These are phyloP conservation scores for Sebastes hopkinsi DNA, from an alignment of 2,797 vertebrate genomes.

Conservation along the genomic window DNA sequence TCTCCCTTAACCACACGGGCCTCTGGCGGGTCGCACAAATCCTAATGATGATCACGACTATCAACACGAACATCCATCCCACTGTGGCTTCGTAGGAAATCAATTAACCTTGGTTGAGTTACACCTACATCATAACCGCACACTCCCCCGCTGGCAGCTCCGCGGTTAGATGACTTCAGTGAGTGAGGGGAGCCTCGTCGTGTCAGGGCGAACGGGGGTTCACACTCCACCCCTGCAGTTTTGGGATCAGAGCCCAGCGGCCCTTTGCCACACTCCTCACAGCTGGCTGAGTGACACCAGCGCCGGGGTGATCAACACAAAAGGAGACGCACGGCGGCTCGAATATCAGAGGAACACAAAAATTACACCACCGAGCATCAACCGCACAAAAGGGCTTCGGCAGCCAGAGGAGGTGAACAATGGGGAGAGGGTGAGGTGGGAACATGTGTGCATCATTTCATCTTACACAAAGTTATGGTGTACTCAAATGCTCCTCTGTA, in stretches of 20 bases:
- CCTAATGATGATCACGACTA: slow-evolving; percentile 47
- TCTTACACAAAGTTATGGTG: not conserved
- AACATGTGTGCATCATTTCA: not conserved
- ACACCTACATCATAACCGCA: slow-evolving; percentile 41
- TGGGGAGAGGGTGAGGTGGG: not conserved
- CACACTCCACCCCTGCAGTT: slow-evolving; percentile 47
- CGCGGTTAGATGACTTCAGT: slow-evolving; percentile 5
- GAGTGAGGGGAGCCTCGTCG: not conserved
- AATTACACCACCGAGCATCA: slow-evolving; percentile 19
- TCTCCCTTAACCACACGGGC: slow-evolving; percentile 55
- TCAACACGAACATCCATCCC: slow-evolving; percentile 43
- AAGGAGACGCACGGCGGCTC: slow-evolving; percentile 50
- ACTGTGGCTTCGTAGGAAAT: slow-evolving; percentile 36
- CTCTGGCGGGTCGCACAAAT: slow-evolving; percentile 50
- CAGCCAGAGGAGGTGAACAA: not conserved
- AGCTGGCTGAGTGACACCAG: slow-evolving; percentile 68
- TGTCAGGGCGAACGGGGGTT: slow-evolving; percentile 10
- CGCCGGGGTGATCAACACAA: slow-evolving; percentile 56
- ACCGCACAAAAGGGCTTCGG: slow-evolving; percentile 17
- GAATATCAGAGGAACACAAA: slow-evolving; percentile 59
- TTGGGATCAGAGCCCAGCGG: slow-evolving; percentile 51
- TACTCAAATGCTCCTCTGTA: not conserved
- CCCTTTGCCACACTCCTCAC: slow-evolving; percentile 64
- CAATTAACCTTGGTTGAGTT: slow-evolving; percentile 43
- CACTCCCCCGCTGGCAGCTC: not conserved